Evolutionary conservation across 2,888 invertebrate genomes (phyloP).

Genomic region (Dynastes tityus): DNA sequence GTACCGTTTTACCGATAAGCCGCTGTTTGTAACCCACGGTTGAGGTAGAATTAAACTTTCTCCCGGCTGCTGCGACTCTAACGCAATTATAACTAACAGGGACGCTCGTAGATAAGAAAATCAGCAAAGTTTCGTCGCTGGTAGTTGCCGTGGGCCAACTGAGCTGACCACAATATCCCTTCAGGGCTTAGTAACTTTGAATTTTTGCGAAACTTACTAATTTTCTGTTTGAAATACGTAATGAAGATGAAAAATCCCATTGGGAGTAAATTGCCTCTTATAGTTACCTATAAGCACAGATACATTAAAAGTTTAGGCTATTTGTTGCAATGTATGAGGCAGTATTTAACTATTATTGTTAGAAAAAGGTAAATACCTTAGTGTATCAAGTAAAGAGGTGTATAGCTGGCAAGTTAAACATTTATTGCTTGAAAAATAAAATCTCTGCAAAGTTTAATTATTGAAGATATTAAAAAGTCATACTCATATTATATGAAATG

Average conservation of each 20-base stretch:
- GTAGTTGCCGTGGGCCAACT: neutral
- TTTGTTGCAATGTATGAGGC: neutral
- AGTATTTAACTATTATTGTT: too few relatives aligned
- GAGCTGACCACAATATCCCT: slow-evolving; percentile 23
- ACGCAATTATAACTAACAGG: slow-evolving; percentile 40
- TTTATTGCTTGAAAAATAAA: too few relatives aligned
- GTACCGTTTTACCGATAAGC: slow-evolving; percentile 34
- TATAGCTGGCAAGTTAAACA: too few relatives aligned
- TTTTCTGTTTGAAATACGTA: slow-evolving; percentile 12
- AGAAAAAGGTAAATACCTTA: too few relatives aligned
- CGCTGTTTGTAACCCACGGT: slow-evolving; percentile 2
- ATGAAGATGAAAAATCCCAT: neutral
- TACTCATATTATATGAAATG: too few relatives aligned
- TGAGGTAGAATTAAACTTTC: slow-evolving; percentile 29
- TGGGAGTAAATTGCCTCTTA: too few relatives aligned
- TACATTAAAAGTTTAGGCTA: neutral
- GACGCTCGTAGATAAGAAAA: slow-evolving; percentile 31
- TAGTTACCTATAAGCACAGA: too few relatives aligned
- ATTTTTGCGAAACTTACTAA: slow-evolving; percentile 17
- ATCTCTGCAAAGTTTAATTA: too few relatives aligned
- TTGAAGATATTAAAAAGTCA: too few relatives aligned
- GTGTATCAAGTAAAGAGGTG: too few relatives aligned
- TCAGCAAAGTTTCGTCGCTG: slow-evolving; percentile 26
- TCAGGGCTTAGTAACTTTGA: slow-evolving; percentile 16
- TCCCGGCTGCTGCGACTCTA: slow-evolving; percentile 11